Percentiles rank a stretch among this genome's conserved stretches.
These are phyloP conservation scores for Philopotamus ludificatus DNA, from an alignment of 1,140 invertebrate genomes.

Conservation along the genomic window DNA sequence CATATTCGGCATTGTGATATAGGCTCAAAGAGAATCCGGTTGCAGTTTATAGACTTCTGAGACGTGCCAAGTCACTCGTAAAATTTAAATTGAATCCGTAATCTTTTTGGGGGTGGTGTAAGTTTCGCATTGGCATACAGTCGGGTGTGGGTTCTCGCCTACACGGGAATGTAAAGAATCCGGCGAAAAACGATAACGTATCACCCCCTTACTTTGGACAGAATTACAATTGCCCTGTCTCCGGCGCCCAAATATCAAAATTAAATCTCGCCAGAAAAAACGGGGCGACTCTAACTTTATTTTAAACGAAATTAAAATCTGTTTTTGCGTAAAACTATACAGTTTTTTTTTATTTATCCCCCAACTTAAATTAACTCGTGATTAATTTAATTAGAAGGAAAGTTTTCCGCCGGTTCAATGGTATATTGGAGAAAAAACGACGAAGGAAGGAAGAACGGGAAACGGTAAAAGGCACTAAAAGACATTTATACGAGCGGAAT, in stretches of 20 bases:
- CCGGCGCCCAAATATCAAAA: too few species aligned
- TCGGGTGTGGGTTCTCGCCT: too few species aligned
- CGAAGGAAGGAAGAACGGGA: background rate
- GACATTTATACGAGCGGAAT: background rate
- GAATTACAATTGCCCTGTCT: too few species aligned
- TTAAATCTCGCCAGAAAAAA: too few species aligned
- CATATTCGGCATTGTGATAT: too few species aligned
- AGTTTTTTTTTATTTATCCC: too few species aligned
- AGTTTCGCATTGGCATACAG: background rate
- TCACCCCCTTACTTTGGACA: too few species aligned
- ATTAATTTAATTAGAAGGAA: background rate
- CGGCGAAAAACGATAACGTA: too few species aligned
- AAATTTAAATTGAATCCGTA: constrained; percentile 13
- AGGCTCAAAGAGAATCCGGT: background rate
- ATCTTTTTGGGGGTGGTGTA: constrained; percentile 5
- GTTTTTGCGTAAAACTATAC: too few species aligned
- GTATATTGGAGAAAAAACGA: background rate
- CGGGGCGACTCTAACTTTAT: too few species aligned
- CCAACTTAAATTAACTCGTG: background rate
- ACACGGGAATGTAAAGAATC: too few species aligned
- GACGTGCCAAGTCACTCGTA: constrained; percentile 7
- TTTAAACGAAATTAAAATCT: too few species aligned
- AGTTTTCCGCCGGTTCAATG: background rate
- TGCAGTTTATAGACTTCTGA: constrained; percentile 2
- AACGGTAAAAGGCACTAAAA: background rate